Evolutionary conservation across 2,113 vertebrate species (phyloP).

Genomic region (Alectura lathami): DNA sequence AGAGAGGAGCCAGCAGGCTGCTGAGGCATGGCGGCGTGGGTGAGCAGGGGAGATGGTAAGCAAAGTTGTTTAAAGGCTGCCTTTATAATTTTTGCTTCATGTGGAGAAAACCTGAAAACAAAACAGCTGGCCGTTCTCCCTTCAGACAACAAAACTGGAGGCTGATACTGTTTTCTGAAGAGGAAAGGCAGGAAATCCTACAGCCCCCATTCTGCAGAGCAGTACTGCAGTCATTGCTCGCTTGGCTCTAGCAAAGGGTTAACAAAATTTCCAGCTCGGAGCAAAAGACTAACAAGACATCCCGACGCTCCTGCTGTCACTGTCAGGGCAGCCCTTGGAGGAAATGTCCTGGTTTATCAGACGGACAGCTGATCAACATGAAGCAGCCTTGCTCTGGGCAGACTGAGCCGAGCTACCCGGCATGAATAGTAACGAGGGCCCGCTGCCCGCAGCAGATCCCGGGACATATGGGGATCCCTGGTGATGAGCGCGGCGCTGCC

Average conservation of each 20-base stretch:
- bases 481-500: constrained; percentile 79
- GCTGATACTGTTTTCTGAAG: background rate
- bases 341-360: constrained; percentile 76
- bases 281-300: constrained; percentile 76
- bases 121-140: background rate
- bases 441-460: constrained; percentile 73
- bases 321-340: constrained; percentile 74
- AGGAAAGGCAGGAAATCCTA: background rate
- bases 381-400: constrained; percentile 81
- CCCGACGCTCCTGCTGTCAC: constrained; percentile 70
- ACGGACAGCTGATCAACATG: constrained; percentile 83
- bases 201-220: background rate
- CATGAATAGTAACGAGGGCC: constrained; percentile 81
- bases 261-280: constrained; percentile 59
- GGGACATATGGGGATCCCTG: constrained; percentile 83
- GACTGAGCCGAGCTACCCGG: constrained; percentile 73
- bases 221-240: background rate
- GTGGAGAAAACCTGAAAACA: background rate
- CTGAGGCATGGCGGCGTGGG: background rate
- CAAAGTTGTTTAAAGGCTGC: background rate
- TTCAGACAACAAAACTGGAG: background rate
- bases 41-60: background rate
- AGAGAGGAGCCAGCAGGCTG: background rate
- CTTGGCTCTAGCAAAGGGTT: constrained; percentile 66
- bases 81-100: background rate